phyloP scores from a whole-genome alignment of 2,888 invertebrate genomes.

The Heteromyza rotundicornis region DNA sequence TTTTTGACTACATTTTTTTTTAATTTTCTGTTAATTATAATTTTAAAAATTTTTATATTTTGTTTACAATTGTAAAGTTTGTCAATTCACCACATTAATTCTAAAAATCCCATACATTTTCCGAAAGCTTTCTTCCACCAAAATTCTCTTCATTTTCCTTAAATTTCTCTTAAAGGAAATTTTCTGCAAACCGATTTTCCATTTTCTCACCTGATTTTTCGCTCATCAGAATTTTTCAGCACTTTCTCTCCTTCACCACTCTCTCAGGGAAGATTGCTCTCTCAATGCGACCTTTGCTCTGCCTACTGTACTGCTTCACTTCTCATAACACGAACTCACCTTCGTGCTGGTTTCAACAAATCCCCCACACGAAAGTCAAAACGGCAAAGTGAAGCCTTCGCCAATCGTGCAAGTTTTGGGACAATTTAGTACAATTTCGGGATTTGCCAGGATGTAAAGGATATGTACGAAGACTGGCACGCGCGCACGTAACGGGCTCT shows the following conservation, averaged over 20 bases:
- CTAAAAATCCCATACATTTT: no score
- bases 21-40: no score
- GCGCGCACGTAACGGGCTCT: constrained; percentile 25
- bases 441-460: constrained; percentile 63
- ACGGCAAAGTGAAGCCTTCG: constrained; percentile 43
- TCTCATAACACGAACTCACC: neutral
- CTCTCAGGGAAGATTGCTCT: neutral
- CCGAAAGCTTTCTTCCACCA: no score
- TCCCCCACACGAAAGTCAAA: constrained; percentile 14
- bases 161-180: no score
- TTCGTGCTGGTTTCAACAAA: neutral
- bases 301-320: neutral
- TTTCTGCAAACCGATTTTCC: no score
- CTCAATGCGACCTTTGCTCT: neutral
- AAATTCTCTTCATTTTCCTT: no score
- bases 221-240: neutral
- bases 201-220: no score
- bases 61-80: no score
- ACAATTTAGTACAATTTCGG: constrained; percentile 63
- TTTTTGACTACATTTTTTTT: no score
- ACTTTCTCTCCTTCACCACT: neutral
- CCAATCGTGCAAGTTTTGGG: constrained; percentile 58
- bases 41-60: no score
- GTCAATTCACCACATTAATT: no score
- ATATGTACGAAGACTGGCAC: constrained; percentile 49